phyloP scores from a whole-genome alignment of 2,888 invertebrate genomes.

The Caenorhabditis sp. region DNA sequence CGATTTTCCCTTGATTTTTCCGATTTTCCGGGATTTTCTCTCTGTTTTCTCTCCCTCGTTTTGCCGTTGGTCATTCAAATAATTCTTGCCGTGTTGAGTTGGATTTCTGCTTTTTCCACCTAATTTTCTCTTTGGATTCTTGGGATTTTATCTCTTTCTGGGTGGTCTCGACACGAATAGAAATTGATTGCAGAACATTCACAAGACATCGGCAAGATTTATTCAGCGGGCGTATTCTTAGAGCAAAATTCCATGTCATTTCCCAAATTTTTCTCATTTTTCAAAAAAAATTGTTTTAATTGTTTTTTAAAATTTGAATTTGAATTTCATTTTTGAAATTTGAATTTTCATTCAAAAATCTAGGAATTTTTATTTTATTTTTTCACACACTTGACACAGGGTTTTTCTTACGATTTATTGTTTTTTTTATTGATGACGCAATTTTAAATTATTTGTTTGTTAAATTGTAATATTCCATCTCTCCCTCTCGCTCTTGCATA shows the following conservation, averaged over 20 bases:
- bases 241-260: too few relatives aligned
- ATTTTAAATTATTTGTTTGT: neutral
- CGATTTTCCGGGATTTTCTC: too few relatives aligned
- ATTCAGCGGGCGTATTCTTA: conserved; percentile 54
- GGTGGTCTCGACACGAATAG: neutral
- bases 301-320: neutral
- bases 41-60: too few relatives aligned
- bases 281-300: conserved; percentile 19
- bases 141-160: conserved; percentile 11
- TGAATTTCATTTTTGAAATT: conserved; percentile 25
- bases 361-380: neutral
- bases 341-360: neutral
- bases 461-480: neutral
- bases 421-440: neutral
- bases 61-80: conserved; percentile 49
- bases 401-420: neutral
- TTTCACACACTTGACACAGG: neutral
- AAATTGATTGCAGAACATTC: conserved; percentile 37
- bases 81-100: conserved; percentile 41
- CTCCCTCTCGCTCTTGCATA: neutral
- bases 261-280: conserved; percentile 21
- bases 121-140: conserved; percentile 17
- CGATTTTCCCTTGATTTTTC: too few relatives aligned
- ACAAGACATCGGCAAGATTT: conserved; percentile 53
- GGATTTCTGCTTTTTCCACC: too few relatives aligned